phyloP scores from a whole-genome alignment of 1,140 invertebrate species.

The Panonychus citri region DNA sequence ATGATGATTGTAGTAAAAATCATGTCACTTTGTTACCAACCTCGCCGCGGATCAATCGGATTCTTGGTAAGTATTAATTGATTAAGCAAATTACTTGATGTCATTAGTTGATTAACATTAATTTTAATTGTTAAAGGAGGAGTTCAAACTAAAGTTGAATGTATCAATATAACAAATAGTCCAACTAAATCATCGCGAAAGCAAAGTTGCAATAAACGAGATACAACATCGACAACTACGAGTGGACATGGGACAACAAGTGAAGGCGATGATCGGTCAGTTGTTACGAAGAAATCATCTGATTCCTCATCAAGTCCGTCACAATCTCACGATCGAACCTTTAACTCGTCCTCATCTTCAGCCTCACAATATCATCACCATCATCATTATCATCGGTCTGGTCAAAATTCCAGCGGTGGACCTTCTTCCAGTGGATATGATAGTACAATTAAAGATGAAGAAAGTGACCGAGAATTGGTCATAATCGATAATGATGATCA shows the following conservation, averaged over 20 bases:
- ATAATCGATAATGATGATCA: not conserved
- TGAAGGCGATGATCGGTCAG: slow-evolving; percentile 5
- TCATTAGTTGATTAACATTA: too few species aligned
- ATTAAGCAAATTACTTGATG: too few species aligned
- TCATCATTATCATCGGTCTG: not conserved
- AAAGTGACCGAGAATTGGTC: not conserved
- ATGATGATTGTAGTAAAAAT: not conserved
- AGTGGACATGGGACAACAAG: slow-evolving; percentile 8
- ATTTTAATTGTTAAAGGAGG: too few species aligned
- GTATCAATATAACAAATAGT: not conserved
- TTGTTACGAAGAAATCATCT: not conserved
- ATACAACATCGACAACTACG: slow-evolving; percentile 8
- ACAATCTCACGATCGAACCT: too few species aligned
- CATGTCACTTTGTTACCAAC: not conserved
- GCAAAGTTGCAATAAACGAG: slow-evolving; percentile 2
- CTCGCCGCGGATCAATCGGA: not conserved
- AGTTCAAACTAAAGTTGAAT: not conserved
- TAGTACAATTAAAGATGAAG: slow-evolving; percentile 8
- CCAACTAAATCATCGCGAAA: not conserved
- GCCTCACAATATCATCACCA: not conserved
- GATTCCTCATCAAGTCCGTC: not conserved
- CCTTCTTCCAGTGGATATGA: slow-evolving; percentile 9
- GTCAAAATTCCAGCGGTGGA: too few species aligned
- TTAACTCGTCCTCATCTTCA: too few species aligned
- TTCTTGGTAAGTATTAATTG: not conserved